phyloP scores from a whole-genome alignment of 1,140 invertebrate genomes.

The Trinorchestia longiramus region DNA sequence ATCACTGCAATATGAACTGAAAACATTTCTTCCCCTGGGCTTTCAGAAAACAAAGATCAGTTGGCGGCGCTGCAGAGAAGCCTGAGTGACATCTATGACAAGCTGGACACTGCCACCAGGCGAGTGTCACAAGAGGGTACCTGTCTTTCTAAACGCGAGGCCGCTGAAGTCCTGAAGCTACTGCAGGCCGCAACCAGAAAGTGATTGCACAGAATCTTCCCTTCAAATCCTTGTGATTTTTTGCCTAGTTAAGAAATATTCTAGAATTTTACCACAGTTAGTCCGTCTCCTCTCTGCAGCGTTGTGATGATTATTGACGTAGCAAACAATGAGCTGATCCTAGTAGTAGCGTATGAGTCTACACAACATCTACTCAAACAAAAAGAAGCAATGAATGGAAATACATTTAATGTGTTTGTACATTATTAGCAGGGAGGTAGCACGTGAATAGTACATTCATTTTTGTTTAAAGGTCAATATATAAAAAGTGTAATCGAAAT shows the following conservation, averaged over 20 bases:
- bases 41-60: neutral
- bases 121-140: neutral
- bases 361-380: no score
- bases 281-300: neutral
- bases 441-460: no score
- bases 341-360: no score
- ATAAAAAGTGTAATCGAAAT: no score
- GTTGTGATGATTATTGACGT: neutral
- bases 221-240: neutral
- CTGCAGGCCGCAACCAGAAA: slow-evolving; percentile 22
- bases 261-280: neutral
- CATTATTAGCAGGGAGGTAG: no score
- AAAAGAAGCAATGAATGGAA: no score
- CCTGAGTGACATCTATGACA: slow-evolving; percentile 8
- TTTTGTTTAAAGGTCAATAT: no score
- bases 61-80: neutral
- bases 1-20: no score
- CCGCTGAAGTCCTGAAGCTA: slow-evolving; percentile 18
- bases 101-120: neutral
- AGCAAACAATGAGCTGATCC: no score
- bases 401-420: no score
- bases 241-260: neutral
- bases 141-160: slow-evolving; percentile 1
- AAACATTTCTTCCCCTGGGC: neutral
- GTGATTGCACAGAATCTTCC: neutral